Percentiles rank a stretch among this genome's conserved stretches.
Conservation (phyloP, 1,140 invertebrate species). For the Anagrus nilaparvatae region DNA sequence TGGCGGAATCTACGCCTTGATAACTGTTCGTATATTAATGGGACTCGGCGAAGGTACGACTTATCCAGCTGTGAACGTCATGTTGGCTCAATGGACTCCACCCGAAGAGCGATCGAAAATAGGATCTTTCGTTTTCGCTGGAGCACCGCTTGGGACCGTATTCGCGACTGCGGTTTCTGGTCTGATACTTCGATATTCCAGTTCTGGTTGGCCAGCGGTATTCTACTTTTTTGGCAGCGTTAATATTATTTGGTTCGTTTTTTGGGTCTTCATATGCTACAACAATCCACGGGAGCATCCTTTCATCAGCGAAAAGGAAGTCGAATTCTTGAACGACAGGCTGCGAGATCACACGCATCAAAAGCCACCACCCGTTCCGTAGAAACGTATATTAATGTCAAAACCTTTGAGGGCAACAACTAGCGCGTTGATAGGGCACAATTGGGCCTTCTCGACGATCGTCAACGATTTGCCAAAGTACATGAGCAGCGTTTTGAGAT, state of each 20-base stretch:
- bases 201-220: conserved; percentile 40
- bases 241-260: conserved; percentile 36
- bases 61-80: conserved; percentile 60
- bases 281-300: conserved; percentile 59
- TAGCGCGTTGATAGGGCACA: conserved; percentile 54
- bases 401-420: conserved; percentile 52
- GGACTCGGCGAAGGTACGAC: conserved; percentile 67
- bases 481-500: conserved; percentile 70
- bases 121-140: conserved; percentile 61
- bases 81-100: conserved; percentile 65
- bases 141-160: conserved; percentile 47
- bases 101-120: conserved; percentile 57
- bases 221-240: conserved; percentile 48
- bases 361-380: conserved; percentile 37
- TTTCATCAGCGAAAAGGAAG: conserved; percentile 56
- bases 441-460: conserved; percentile 79
- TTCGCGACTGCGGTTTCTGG: conserved; percentile 40
- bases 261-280: conserved; percentile 45
- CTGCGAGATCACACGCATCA: conserved; percentile 22
- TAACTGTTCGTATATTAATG: conserved; percentile 51
- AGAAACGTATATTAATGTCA: conserved; percentile 52
- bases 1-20: conserved; percentile 28
- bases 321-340: conserved; percentile 45
- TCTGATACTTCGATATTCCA: conserved; percentile 28
- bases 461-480: conserved; percentile 78